Percentiles rank a stretch among this genome's conserved stretches.
These are phyloP conservation scores for Fragum fragum DNA, from an alignment of 2,888 invertebrate genomes.

Conservation along the genomic window DNA sequence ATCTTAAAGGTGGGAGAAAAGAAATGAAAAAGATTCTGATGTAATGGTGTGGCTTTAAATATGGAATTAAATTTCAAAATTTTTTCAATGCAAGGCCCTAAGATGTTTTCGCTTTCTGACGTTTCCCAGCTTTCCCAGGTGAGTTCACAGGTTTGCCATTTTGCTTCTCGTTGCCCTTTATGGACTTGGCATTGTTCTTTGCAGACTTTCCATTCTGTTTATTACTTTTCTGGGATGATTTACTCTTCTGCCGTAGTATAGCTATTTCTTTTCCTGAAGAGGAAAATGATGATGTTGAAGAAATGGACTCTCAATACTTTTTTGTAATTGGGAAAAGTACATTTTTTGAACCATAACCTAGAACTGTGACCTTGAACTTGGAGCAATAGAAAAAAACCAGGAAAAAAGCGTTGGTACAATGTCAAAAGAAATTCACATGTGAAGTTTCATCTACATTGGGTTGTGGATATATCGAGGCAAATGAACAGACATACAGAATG, in stretches of 20 bases:
- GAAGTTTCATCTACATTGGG: too few relatives aligned
- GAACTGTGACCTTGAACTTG: too few relatives aligned
- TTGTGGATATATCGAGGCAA: too few relatives aligned
- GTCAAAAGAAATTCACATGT: too few relatives aligned
- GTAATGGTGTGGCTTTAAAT: background rate
- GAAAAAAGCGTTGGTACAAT: too few relatives aligned
- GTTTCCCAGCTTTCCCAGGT: background rate
- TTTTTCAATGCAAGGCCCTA: background rate
- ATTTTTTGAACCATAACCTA: too few relatives aligned
- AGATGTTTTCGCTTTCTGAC: background rate
- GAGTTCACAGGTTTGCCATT: background rate
- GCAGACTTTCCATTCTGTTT: slow-evolving; percentile 16
- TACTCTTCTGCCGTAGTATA: background rate
- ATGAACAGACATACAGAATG: too few relatives aligned
- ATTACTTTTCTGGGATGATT: background rate
- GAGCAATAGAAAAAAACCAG: too few relatives aligned
- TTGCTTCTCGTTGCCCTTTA: background rate
- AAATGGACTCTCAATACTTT: too few relatives aligned
- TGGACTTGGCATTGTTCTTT: slow-evolving; percentile 10
- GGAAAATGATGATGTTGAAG: too few relatives aligned
- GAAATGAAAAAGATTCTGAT: background rate
- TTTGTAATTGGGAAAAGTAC: too few relatives aligned
- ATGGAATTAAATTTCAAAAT: background rate
- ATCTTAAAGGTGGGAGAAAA: background rate
- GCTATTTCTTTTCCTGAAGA: slow-evolving; percentile 9